These are phyloP conservation scores for Elachura formosa DNA, from an alignment of 2,113 vertebrate genomes.

Conservation along the genomic window DNA sequence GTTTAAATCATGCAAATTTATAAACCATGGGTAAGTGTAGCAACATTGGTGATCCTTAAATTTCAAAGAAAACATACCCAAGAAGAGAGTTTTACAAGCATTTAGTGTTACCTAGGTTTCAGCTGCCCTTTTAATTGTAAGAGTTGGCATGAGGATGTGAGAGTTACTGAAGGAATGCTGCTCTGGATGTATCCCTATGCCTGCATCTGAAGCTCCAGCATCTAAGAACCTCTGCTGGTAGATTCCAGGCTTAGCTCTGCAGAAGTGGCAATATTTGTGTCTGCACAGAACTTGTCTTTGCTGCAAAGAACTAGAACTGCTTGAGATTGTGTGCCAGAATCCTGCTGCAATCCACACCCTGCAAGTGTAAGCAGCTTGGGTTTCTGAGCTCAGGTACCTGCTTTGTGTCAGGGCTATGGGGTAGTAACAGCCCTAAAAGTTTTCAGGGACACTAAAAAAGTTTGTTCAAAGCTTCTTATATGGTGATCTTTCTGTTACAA, in stretches of 20 bases:
- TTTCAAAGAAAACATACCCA: neutral
- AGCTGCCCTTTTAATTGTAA: neutral
- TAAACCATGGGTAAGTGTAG: neutral
- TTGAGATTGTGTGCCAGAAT: neutral
- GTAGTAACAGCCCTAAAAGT: neutral
- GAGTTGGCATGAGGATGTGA: neutral
- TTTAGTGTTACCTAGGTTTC: neutral
- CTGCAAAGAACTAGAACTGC: neutral
- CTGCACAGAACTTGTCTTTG: neutral
- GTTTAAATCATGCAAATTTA: neutral
- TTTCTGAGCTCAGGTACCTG: neutral
- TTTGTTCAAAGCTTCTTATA: neutral
- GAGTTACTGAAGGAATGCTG: neutral
- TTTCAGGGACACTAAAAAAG: neutral
- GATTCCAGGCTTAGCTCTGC: neutral
- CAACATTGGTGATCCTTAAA: neutral
- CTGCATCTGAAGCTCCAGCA: neutral
- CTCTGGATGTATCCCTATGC: neutral
- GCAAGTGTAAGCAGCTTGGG: neutral
- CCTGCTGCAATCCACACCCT: neutral
- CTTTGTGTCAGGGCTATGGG: accelerated
- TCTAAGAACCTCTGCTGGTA: neutral
- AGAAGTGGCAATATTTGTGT: neutral
- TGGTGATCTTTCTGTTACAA: neutral
- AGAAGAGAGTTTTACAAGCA: neutral